Base-by-base conservation (phyloP, 1,140 invertebrate species). In the Phenacoccus solenopsis region DNA sequence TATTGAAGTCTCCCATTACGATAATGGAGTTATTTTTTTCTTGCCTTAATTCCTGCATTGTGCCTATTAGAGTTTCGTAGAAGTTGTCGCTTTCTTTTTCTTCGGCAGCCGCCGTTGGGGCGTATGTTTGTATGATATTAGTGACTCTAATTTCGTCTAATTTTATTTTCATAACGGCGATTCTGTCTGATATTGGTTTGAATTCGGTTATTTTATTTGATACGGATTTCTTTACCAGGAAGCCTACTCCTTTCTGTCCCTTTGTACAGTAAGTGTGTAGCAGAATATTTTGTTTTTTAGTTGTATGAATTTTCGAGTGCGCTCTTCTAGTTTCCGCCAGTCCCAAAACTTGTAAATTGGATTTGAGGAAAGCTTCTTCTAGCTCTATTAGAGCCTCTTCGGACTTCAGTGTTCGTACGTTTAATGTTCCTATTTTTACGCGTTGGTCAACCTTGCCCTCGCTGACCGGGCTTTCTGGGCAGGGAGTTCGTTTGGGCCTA, bases 51-150 rank as follows among this genome's bases (percentile, higher is more conserved):
- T 28, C 13, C 12, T 59, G 27, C n/a, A n/a, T n/a, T n/a, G n/a
- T n/a, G n/a, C n/a, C n/a, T n/a, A n/a, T n/a, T n/a, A n/a, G n/a
- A n/a, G n/a, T n/a, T 67, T 70, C 49, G 38, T 49, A 49, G 9
- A 70, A 67, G 21, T 64, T 20, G 1, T 70, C 70, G 9, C 25
- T 20, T 28, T 70, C 70, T 28, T 70, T 24, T 28, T 70, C 56
- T 12, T 3, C 16, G 28, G 59, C 28, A 1, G 21, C 22, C 28
- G 56, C 27, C 2, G 70, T 70, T 30, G 70, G 70, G 12, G 70
- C 70, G 30, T 70, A 64, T 16, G 67, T n/a, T 67, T 70, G 70
- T 2, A 70, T 7, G 0, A 70, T 24, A 12, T 28, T 16, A 20
- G 12, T 9, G 3, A 2, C 20, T 49, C 16, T 5, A 3, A 16